A percentile compares a stretch with the other conserved stretches of the same genome.
phyloP scores from a whole-genome alignment of 1,140 invertebrate species.

The Eupristina koningsbergeri region DNA sequence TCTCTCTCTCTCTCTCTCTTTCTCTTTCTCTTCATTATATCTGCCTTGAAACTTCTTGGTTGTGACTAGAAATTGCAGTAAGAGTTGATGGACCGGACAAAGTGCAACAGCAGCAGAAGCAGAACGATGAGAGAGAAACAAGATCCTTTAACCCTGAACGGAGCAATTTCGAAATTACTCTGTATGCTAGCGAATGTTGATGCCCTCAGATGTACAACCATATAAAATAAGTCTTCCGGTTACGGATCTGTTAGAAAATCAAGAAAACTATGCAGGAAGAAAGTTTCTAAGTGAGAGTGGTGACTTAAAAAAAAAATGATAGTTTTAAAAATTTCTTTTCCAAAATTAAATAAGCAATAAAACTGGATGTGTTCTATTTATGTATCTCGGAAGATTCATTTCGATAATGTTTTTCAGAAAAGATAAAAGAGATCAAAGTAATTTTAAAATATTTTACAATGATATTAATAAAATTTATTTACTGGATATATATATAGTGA shows the following conservation, averaged over 20 bases:
- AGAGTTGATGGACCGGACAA: constrained; percentile 40
- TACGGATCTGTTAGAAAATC: constrained; percentile 1
- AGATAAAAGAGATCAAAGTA: no score
- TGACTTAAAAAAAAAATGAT: not conserved
- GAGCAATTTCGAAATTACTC: constrained; percentile 52
- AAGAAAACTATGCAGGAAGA: constrained; percentile 34
- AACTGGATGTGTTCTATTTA: no score
- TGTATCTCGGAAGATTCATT: no score
- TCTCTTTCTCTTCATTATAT: constrained; percentile 10
- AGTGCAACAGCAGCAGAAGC: not conserved
- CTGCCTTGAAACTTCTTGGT: constrained; percentile 19
- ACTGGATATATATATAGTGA: no score
- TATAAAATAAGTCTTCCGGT: constrained; percentile 50
- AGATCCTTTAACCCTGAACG: constrained; percentile 36
- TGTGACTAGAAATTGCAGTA: constrained; percentile 26
- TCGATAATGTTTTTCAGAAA: no score
- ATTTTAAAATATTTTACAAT: no score
- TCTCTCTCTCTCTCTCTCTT: constrained; percentile 1
- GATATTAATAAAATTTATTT: no score
- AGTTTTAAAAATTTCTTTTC: not conserved
- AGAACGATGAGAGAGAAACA: not conserved
- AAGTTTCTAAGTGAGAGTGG: constrained; percentile 2
- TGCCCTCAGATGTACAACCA: not conserved
- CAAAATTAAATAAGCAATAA: not conserved
- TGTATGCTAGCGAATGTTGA: constrained; percentile 20